Evolutionary conservation across 1,140 invertebrate genomes (phyloP).

Genomic region (Zaprionus ghesquierei): DNA sequence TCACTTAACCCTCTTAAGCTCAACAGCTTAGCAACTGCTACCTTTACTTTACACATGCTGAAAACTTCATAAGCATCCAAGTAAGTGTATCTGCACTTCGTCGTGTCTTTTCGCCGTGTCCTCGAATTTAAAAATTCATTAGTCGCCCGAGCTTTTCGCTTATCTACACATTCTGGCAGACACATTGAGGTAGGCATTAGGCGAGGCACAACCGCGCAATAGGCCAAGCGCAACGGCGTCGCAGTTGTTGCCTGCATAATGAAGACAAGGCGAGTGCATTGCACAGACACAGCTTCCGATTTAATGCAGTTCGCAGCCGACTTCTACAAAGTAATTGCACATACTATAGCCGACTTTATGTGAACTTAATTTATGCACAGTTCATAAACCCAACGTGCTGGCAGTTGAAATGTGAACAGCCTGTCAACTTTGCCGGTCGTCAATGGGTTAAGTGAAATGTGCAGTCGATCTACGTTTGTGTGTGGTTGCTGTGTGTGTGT

Average conservation of each 20-base stretch:
- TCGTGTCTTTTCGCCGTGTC: too few species aligned
- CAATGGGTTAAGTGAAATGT: conserved; percentile 15
- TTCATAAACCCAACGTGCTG: not conserved
- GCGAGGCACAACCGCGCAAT: not conserved
- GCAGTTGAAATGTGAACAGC: conserved; percentile 5
- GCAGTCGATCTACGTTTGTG: conserved; percentile 18
- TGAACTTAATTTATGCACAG: not conserved
- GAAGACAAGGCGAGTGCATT: not conserved
- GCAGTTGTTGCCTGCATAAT: not conserved
- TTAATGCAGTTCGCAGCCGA: not conserved
- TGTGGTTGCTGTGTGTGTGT: not conserved
- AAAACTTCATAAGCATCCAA: too few species aligned
- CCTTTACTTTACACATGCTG: too few species aligned
- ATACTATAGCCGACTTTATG: not conserved
- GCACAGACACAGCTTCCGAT: not conserved
- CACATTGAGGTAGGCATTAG: conserved; percentile 13
- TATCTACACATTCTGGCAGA: conserved; percentile 5
- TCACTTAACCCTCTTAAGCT: too few species aligned
- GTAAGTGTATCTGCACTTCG: not conserved
- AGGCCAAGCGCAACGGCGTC: not conserved
- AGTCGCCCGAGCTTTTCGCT: not conserved
- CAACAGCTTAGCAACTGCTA: too few species aligned
- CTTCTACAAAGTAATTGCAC: not conserved
- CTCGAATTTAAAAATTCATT: conserved; percentile 33
- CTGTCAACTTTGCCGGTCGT: not conserved